Evolutionary conservation across 2,797 vertebrate genomes (phyloP), one percentile per base, ranked within the genome.

Genomic region (Phalanger gymnotis): DNA sequence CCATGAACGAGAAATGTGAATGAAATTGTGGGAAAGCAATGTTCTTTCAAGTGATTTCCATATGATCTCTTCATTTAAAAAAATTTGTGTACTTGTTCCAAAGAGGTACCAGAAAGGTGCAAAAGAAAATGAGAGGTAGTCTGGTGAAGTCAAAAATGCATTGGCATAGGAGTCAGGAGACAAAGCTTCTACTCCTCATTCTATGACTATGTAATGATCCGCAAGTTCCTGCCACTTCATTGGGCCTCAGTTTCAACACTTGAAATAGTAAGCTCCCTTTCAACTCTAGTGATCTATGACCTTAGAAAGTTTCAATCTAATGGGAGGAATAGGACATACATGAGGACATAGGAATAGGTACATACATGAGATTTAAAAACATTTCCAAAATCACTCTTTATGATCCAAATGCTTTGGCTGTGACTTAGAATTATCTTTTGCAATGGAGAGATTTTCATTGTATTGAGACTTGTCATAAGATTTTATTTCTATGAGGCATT

Each of bases 401-500:
- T 9, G 14, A 40, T 6, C 19, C n/a, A 73, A 73, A 73, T 40
- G 1, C 22, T 47, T 55, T 40, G 14, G 58, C 90, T 81, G 54
- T 6, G 53, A 93, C 27, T 93, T 95, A 34, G 81, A 92, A 53
- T 19, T 95, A 57, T 56, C 13, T 56, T 34, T 81, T 92, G 25
- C 92, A 30, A 47, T 87, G 92, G 52, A 89, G 89, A 94, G 0
- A 7, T 91, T 52, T 56, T 91, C 1, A 13, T 61, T 58, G 13
- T 54, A 90, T 25, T 51, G 73, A 93, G 40, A 95, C 92, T 92
- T 95, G 90, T 89, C 53, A 92, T 1, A 56, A 53, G 53, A 93
- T 93, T 94, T 94, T 40, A 53, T 57, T n/a, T 94, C 53, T 90
- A n/a, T 96, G 92, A 95, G 27, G 27, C 3, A 93, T 61, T 31